These are phyloP conservation scores for Synergus laeviventris DNA, from an alignment of 2,888 invertebrate genomes.

Conservation along the genomic window DNA sequence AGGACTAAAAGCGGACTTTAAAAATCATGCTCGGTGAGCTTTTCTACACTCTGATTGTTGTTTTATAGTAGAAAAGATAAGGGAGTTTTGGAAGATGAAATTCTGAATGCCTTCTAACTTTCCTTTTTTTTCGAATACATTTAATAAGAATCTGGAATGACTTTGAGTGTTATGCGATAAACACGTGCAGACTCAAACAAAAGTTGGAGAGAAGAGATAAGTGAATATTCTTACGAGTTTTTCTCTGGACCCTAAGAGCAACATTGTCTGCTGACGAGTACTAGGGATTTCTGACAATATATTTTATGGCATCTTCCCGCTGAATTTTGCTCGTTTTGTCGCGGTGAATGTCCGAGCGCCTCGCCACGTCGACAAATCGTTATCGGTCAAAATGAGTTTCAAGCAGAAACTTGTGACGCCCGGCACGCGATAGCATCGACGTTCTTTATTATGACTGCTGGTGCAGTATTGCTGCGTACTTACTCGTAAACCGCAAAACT, in stretches of 20 bases:
- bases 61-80: neutral
- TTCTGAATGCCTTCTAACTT: neutral
- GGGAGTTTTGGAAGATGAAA: neutral
- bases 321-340: constrained; percentile 11
- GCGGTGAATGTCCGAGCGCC: constrained; percentile 21
- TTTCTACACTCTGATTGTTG: neutral
- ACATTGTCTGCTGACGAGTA: constrained; percentile 18
- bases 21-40: neutral
- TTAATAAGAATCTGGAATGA: neutral
- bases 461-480: neutral
- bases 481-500: constrained; percentile 25
- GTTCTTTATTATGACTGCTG: neutral
- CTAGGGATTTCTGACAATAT: constrained; percentile 14
- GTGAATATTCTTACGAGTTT: constrained; percentile 26
- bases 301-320: constrained; percentile 14
- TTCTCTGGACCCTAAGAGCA: neutral
- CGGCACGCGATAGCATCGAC: constrained; percentile 8
- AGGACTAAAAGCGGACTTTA: neutral
- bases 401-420: constrained; percentile 8
- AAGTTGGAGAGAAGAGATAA: constrained; percentile 3
- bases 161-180: neutral
- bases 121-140: neutral
- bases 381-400: constrained; percentile 34
- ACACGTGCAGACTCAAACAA: neutral
- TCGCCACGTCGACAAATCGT: constrained; percentile 15